Conservation (phyloP, 2,113 vertebrate genomes). For the Caranx ignobilis region DNA sequence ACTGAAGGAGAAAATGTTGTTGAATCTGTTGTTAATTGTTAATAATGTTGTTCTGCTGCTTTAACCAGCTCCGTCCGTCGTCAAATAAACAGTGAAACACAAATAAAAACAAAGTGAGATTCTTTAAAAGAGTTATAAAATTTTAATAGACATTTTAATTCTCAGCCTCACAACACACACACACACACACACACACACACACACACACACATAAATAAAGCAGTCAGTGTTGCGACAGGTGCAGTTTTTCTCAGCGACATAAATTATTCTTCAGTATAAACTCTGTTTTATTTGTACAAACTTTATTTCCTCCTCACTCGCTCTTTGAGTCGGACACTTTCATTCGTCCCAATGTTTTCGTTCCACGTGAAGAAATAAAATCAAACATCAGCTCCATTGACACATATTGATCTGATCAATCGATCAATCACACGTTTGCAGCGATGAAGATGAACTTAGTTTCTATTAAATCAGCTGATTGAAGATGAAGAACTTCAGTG, state of each 20-base stretch:
- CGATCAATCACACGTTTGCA: too few species aligned
- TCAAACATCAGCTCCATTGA: too few species aligned
- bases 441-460: too few species aligned
- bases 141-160: slow-evolving; percentile 76
- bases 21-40: neutral
- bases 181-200: slow-evolving; percentile 41
- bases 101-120: slow-evolving; percentile 11
- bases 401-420: too few species aligned
- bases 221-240: slow-evolving; percentile 3
- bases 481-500: too few species aligned
- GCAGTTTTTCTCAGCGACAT: neutral
- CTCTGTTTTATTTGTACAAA: too few species aligned
- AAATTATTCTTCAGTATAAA: too few species aligned
- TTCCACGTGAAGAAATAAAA: too few species aligned
- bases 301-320: too few species aligned
- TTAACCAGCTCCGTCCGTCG: neutral
- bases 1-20: neutral
- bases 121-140: slow-evolving; percentile 72
- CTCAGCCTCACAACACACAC: slow-evolving; percentile 52
- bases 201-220: slow-evolving; percentile 62
- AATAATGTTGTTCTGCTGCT: neutral
- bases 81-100: neutral
- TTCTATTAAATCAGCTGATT: too few species aligned
- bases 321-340: too few species aligned
- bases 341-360: too few species aligned